A percentile compares a stretch with the other conserved stretches of the same genome.
Evolutionary conservation across 1,140 invertebrate genomes (phyloP).

Genomic region (Holcopasites calliopsidis): DNA sequence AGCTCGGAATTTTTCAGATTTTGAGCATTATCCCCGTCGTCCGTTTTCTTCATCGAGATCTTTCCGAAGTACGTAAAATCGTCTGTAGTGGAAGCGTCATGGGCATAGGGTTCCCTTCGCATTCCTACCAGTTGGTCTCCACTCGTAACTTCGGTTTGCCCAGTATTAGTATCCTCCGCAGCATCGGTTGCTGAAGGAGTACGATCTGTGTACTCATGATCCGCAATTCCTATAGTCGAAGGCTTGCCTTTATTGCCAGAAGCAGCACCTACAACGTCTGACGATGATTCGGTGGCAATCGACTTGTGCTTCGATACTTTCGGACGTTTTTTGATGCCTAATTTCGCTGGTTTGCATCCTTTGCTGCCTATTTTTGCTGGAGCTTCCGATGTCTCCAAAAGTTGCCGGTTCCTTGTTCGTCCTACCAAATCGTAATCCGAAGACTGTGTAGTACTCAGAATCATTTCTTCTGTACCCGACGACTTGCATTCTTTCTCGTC

Average conservation of each 20-base stretch:
- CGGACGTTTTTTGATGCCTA: not conserved
- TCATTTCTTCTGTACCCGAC: not conserved
- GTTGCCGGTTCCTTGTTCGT: not conserved
- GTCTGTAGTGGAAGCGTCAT: not conserved
- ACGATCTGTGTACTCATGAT: not conserved
- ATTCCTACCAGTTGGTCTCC: constrained; percentile 1
- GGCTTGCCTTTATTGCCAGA: not conserved
- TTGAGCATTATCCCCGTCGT: constrained; percentile 30
- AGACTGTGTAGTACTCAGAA: not conserved
- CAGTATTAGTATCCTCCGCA: not conserved
- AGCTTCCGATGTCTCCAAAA: not conserved
- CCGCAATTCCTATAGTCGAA: not conserved
- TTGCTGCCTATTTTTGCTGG: not conserved
- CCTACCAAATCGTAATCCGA: not conserved
- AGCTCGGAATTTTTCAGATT: constrained; percentile 57
- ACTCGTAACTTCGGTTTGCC: not conserved
- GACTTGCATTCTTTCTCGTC: not conserved
- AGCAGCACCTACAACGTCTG: not conserved
- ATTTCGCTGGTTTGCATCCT: not conserved
- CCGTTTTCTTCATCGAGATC: constrained; percentile 1
- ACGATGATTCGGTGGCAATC: not conserved
- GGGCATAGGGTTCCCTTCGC: not conserved
- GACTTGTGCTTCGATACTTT: not conserved
- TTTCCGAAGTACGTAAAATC: constrained; percentile 15
- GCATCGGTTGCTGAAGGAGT: not conserved